phyloP scores from a whole-genome alignment of 2,113 vertebrate genomes.

The Bombycilla garrulus region DNA sequence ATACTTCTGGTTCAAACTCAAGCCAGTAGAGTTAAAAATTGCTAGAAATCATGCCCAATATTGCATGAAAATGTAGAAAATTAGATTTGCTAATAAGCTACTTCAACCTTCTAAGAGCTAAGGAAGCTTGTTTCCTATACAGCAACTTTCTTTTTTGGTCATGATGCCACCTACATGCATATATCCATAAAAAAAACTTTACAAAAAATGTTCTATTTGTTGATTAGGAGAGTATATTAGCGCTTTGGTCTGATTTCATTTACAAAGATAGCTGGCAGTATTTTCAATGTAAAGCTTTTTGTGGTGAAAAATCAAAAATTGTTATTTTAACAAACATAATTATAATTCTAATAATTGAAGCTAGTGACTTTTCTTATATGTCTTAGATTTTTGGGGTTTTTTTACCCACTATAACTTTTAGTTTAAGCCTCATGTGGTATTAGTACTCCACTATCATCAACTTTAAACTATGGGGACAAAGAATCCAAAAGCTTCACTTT shows the following conservation, averaged over 20 bases:
- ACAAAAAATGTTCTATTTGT: background rate
- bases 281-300: background rate
- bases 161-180: background rate
- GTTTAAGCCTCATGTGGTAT: background rate
- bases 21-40: background rate
- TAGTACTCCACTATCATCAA: background rate
- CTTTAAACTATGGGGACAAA: background rate
- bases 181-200: background rate
- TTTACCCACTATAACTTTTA: background rate
- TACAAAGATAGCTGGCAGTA: background rate
- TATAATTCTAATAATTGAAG: background rate
- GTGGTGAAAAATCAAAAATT: background rate
- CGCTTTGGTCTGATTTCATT: background rate
- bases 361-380: background rate
- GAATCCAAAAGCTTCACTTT: slow-evolving; percentile 1
- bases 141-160: background rate
- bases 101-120: background rate
- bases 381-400: too few species aligned
- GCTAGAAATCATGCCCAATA: background rate
- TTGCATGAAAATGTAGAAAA: background rate
- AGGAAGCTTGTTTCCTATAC: background rate
- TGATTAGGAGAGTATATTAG: background rate
- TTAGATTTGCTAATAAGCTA: background rate
- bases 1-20: background rate
- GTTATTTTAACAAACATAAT: background rate